Evolutionary conservation across 1,140 invertebrate genomes (phyloP).

Genomic region (Anthonomus grandis): DNA sequence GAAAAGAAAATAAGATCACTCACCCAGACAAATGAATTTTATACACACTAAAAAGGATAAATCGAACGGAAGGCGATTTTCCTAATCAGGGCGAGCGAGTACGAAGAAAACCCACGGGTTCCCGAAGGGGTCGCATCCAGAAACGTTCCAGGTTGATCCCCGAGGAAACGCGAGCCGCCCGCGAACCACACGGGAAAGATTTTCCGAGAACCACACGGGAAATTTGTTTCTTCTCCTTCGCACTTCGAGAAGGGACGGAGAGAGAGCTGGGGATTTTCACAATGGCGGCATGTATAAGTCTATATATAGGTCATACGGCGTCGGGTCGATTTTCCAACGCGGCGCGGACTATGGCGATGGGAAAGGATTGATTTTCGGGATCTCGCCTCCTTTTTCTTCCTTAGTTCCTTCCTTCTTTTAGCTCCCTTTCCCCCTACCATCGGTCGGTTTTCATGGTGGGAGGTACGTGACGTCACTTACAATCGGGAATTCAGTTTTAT

Average conservation of each 20-base stretch:
- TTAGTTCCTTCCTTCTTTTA: background rate
- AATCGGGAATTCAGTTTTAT: slow-evolving; percentile 6
- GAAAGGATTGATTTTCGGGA: slow-evolving; percentile 29
- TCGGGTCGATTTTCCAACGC: slow-evolving; percentile 28
- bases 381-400: too few species aligned
- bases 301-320: slow-evolving; percentile 29
- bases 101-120: background rate
- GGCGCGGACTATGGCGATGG: too few species aligned
- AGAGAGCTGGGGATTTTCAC: slow-evolving; percentile 24
- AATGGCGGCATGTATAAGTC: slow-evolving; percentile 30
- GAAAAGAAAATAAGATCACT: too few species aligned
- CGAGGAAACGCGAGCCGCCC: background rate
- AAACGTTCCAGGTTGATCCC: background rate
- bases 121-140: background rate
- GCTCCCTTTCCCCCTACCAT: background rate
- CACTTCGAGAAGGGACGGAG: too few species aligned
- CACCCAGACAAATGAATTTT: too few species aligned
- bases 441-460: too few species aligned
- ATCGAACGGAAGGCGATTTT: background rate
- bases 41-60: too few species aligned
- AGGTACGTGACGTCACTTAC: slow-evolving; percentile 16
- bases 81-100: slow-evolving; percentile 6
- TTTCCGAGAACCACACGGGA: background rate
- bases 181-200: background rate
- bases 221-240: slow-evolving; percentile 14